phyloP scores from a whole-genome alignment of 1,140 invertebrate genomes.

The Archivesica marissinica region DNA sequence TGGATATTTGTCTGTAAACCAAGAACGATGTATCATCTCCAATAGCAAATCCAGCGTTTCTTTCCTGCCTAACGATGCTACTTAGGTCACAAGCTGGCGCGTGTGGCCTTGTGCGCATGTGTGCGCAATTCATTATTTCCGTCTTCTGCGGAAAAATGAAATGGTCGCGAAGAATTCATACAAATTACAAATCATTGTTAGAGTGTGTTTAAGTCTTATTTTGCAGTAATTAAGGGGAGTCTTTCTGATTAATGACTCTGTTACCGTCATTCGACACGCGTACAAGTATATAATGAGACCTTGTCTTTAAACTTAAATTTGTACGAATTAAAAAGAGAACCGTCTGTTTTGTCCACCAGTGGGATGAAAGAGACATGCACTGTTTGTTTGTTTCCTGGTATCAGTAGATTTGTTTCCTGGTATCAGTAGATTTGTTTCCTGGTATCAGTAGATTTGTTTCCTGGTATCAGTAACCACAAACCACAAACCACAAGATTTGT shows the following conservation, averaged over 20 bases:
- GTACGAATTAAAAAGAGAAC: too few relatives aligned
- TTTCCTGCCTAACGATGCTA: constrained; percentile 47
- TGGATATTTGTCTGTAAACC: constrained; percentile 9
- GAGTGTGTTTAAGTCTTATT: constrained; percentile 60
- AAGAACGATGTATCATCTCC: constrained; percentile 11
- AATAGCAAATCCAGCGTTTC: neutral
- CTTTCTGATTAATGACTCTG: constrained; percentile 44
- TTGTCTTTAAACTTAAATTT: neutral
- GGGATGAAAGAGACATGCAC: too few relatives aligned
- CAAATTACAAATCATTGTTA: constrained; percentile 53
- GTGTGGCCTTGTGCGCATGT: constrained; percentile 51
- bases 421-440: too few relatives aligned
- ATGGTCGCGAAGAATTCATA: constrained; percentile 38
- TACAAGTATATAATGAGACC: constrained; percentile 8
- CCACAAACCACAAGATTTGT: too few relatives aligned
- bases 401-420: too few relatives aligned
- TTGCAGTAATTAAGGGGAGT: constrained; percentile 52
- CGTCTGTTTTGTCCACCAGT: too few relatives aligned
- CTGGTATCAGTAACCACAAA: too few relatives aligned
- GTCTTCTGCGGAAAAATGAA: constrained; percentile 23
- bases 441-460: too few relatives aligned
- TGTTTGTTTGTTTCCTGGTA: too few relatives aligned
- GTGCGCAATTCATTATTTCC: constrained; percentile 57
- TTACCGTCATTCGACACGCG: constrained; percentile 41
- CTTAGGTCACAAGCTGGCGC: constrained; percentile 47